These are phyloP conservation scores for Drosophila equinoxialis DNA, from an alignment of 1,140 invertebrate genomes.

Conservation along the genomic window DNA sequence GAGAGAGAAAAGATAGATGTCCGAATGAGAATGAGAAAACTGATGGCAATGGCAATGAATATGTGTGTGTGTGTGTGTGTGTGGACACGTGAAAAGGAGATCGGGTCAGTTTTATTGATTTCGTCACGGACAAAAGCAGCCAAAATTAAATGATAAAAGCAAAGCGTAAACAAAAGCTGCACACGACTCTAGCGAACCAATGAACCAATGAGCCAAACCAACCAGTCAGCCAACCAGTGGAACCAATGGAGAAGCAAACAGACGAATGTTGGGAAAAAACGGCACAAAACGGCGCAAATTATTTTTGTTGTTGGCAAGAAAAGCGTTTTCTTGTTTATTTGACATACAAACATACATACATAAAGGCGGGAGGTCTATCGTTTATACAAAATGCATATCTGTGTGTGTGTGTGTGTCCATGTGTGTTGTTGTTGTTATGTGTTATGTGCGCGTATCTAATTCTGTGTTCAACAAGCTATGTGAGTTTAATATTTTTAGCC, in stretches of 20 bases:
- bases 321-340: conserved; percentile 41
- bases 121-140: conserved; percentile 43
- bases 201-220: not conserved
- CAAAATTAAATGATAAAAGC: conserved; percentile 76
- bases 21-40: too few relatives aligned
- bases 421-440: conserved; percentile 12
- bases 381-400: not conserved
- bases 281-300: conserved; percentile 60
- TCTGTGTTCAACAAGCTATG: conserved; percentile 47
- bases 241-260: conserved; percentile 26
- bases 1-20: conserved; percentile 3
- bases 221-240: not conserved
- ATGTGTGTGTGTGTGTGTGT: not conserved
- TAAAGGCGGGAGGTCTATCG: not conserved
- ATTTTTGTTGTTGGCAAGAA: conserved; percentile 58
- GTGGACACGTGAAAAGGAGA: conserved; percentile 35
- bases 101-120: conserved; percentile 71
- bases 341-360: conserved; percentile 33
- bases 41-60: not conserved
- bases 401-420: conserved; percentile 9
- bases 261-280: conserved; percentile 30
- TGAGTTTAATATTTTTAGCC: conserved; percentile 78
- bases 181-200: conserved; percentile 6
- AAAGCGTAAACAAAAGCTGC: conserved; percentile 41
- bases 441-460: conserved; percentile 45